Conservation (phyloP, 2,888 invertebrate species). For the Stictocephala bisonia region DNA sequence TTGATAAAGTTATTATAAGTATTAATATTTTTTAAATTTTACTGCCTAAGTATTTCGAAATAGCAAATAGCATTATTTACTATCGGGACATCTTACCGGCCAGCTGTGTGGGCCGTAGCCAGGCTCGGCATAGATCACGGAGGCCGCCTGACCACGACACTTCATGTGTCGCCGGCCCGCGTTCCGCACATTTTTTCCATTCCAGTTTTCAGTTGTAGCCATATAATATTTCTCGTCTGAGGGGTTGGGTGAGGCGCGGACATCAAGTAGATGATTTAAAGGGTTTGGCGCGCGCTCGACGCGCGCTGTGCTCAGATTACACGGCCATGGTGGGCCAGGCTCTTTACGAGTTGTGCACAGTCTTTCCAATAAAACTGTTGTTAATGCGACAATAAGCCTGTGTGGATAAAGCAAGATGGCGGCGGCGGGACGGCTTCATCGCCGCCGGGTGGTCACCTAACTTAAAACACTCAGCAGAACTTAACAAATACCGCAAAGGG, state of each 20-base stretch:
- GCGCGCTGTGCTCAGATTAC: constrained; percentile 16
- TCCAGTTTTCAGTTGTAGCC: neutral
- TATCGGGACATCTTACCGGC: too few species aligned
- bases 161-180: too few species aligned
- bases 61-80: too few species aligned
- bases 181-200: constrained; percentile 9
- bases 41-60: too few species aligned
- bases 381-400: constrained; percentile 37
- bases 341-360: neutral
- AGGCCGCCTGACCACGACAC: too few species aligned
- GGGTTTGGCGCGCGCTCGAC: constrained; percentile 21
- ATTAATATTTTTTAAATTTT: too few species aligned
- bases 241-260: neutral
- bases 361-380: constrained; percentile 31
- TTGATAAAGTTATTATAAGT: too few species aligned
- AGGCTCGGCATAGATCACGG: too few species aligned
- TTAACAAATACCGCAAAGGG: too few species aligned
- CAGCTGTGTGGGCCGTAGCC: too few species aligned
- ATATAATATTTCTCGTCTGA: constrained; percentile 17
- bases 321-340: neutral
- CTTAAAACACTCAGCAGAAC: too few species aligned
- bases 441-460: too few species aligned
- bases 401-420: neutral
- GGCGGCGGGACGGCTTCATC: constrained; percentile 32
- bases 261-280: constrained; percentile 35